Conservation (phyloP, 2,113 vertebrate genomes). For the Chaenocephalus aceratus region DNA sequence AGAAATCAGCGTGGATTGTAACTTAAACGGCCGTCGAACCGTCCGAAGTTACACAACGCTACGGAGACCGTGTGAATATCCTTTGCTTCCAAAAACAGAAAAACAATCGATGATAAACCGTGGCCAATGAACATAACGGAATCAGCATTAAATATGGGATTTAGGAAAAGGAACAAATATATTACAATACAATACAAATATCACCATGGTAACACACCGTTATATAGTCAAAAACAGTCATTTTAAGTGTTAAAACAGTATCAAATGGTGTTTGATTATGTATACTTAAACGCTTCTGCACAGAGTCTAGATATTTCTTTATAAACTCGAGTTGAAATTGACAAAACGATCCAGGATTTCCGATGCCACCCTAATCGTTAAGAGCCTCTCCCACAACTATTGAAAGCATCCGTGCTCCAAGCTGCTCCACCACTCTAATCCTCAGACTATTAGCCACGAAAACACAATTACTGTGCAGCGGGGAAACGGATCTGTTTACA, state of each 20-base stretch:
- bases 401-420: too few species aligned
- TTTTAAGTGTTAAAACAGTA: neutral
- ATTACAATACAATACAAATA: neutral
- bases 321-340: too few species aligned
- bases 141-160: neutral
- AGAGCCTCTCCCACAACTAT: too few species aligned
- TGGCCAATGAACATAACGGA: neutral
- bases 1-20: conserved; percentile 22
- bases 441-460: conserved; percentile 4
- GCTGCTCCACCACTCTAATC: neutral
- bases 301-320: too few species aligned
- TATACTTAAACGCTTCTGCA: too few species aligned
- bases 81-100: too few species aligned
- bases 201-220: neutral
- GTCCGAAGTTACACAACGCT: neutral
- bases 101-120: neutral
- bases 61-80: neutral
- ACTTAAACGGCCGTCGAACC: neutral
- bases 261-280: neutral
- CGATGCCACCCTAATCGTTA: too few species aligned
- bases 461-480: neutral
- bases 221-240: too few species aligned
- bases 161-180: neutral
- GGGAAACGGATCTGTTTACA: neutral
- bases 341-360: too few species aligned